Percentiles rank a stretch among this genome's conserved stretches.
phyloP scores from a whole-genome alignment of 2,888 invertebrate species.

The Rhimphoctona megacephalus region DNA sequence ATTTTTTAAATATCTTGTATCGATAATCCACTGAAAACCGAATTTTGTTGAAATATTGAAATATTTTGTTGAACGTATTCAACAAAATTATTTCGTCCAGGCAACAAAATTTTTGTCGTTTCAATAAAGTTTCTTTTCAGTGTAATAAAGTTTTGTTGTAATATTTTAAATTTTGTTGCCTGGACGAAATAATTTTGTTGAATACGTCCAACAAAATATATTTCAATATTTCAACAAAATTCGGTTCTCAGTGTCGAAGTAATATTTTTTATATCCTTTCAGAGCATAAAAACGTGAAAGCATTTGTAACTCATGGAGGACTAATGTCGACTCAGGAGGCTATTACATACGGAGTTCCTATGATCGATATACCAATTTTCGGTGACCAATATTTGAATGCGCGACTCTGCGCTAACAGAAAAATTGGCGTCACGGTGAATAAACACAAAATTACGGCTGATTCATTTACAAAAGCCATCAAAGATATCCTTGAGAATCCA shows the following conservation, averaged over 20 bases:
- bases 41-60: no score
- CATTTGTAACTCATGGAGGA: constrained; percentile 81
- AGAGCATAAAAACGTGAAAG: constrained; percentile 79
- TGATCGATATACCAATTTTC: constrained; percentile 80
- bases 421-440: constrained; percentile 70
- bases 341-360: constrained; percentile 76
- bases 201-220: no score
- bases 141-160: no score
- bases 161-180: no score
- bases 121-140: no score
- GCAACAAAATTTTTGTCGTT: no score
- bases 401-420: constrained; percentile 61
- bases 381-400: constrained; percentile 78
- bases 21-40: no score
- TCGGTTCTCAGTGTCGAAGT: no score
- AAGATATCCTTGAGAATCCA: constrained; percentile 71
- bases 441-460: constrained; percentile 71
- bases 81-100: no score
- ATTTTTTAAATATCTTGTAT: neutral
- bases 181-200: no score
- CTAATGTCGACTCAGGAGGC: constrained; percentile 79
- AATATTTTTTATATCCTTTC: constrained; percentile 10
- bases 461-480: constrained; percentile 72
- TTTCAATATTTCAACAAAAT: no score
- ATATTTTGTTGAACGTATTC: no score